phyloP scores from a whole-genome alignment of 2,797 vertebrate genomes.

The Sardinella longiceps region DNA sequence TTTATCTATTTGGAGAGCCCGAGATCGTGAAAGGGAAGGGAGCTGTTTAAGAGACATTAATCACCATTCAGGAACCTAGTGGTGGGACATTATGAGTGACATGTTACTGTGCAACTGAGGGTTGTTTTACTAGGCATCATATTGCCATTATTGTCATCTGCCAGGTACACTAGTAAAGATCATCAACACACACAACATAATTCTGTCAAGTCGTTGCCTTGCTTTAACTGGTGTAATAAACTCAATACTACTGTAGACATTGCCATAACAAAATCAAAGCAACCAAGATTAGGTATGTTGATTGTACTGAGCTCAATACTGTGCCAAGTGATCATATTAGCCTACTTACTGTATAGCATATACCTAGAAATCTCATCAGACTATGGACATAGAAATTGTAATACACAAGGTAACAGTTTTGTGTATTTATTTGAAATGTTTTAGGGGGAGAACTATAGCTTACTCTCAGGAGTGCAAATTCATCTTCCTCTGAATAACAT shows the following conservation, averaged over 20 bases:
- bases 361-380: background rate
- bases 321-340: too few relatives aligned
- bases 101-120: background rate
- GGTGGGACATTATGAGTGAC: background rate
- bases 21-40: background rate
- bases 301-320: too few relatives aligned
- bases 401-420: background rate
- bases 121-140: background rate
- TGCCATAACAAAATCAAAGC: too few relatives aligned
- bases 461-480: background rate
- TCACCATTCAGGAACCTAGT: background rate
- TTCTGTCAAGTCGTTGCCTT: too few relatives aligned
- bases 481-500: background rate
- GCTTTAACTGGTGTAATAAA: background rate
- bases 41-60: background rate
- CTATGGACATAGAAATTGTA: background rate
- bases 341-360: too few relatives aligned
- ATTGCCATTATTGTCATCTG: background rate
- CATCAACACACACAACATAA: too few relatives aligned
- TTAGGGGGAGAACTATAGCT: too few relatives aligned
- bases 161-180: too few relatives aligned
- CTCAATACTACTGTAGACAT: too few relatives aligned
- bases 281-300: too few relatives aligned
- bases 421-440: background rate
- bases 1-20: background rate